Evolutionary conservation across 1,140 invertebrate species (phyloP).

Genomic region (Agrilus planipennis): DNA sequence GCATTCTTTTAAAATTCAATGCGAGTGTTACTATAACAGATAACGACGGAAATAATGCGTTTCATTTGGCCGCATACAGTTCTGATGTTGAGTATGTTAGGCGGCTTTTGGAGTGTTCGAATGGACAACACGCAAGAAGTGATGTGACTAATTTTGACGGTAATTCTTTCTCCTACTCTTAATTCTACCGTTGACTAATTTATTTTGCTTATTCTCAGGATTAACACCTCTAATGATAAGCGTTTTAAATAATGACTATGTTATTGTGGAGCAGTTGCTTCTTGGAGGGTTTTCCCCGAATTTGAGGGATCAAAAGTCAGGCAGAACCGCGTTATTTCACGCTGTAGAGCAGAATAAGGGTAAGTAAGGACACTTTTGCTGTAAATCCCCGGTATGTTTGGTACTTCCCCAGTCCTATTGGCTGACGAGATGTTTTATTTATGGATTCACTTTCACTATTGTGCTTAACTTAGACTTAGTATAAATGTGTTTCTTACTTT

Average conservation of each 20-base stretch:
- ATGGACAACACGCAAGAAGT: neutral
- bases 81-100: slow-evolving; percentile 10
- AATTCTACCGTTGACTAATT: neutral
- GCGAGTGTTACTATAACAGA: slow-evolving; percentile 17
- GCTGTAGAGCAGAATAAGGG: slow-evolving; percentile 23
- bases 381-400: no score
- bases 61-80: slow-evolving; percentile 20
- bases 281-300: slow-evolving; percentile 15
- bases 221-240: slow-evolving; percentile 26
- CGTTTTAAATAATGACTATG: slow-evolving; percentile 14
- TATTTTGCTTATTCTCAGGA: slow-evolving; percentile 13
- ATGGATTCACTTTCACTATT: no score
- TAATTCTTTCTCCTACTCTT: neutral
- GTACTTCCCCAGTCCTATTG: no score
- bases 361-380: no score
- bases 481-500: no score
- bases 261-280: slow-evolving; percentile 17
- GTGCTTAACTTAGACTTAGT: no score
- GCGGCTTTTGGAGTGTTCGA: slow-evolving; percentile 12
- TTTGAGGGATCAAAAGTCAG: slow-evolving; percentile 23
- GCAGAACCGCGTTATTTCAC: slow-evolving; percentile 25
- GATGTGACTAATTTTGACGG: slow-evolving; percentile 17
- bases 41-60: slow-evolving; percentile 22
- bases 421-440: no score
- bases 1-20: slow-evolving; percentile 14